A percentile compares a stretch with the other conserved stretches of the same genome.
phyloP scores from a whole-genome alignment of 2,797 vertebrate species.

The Oryzias sinensis region DNA sequence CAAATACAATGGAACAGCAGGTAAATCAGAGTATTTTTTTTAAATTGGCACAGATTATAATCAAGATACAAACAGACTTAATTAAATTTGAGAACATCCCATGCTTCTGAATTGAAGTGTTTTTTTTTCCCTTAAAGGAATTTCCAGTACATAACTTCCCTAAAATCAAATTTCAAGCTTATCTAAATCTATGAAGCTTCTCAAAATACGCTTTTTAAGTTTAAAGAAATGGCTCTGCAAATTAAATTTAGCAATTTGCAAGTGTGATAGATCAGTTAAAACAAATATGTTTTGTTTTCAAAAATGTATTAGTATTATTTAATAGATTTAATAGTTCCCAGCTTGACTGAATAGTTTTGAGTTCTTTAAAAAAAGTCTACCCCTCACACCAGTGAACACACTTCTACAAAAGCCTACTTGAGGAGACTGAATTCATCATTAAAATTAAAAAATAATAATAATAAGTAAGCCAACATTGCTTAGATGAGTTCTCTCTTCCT shows the following conservation, averaged over 20 bases:
- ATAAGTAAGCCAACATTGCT: slow-evolving; percentile 9
- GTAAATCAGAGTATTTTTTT: slow-evolving; percentile 22
- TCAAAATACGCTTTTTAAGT: slow-evolving; percentile 47
- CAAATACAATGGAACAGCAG: slow-evolving; percentile 14
- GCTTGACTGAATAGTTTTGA: slow-evolving; percentile 22
- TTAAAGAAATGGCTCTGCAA: slow-evolving; percentile 39
- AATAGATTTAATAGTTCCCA: too few species aligned
- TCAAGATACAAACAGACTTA: slow-evolving; percentile 41
- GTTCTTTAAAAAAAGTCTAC: slow-evolving; percentile 14
- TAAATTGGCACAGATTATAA: slow-evolving; percentile 26
- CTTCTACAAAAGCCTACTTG: slow-evolving; percentile 18
- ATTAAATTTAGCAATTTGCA: slow-evolving; percentile 50
- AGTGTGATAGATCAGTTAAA: slow-evolving; percentile 5
- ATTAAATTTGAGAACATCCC: slow-evolving; percentile 37
- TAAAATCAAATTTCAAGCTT: slow-evolving; percentile 47
- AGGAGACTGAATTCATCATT: slow-evolving; percentile 23
- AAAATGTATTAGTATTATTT: slow-evolving; percentile 32
- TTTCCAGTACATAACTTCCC: slow-evolving; percentile 52
- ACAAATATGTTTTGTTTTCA: slow-evolving; percentile 9
- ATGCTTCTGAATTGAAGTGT: slow-evolving; percentile 1
- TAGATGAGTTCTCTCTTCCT: neutral
- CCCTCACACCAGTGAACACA: slow-evolving; percentile 8
- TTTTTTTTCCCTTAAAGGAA: slow-evolving; percentile 34
- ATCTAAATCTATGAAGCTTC: slow-evolving; percentile 46
- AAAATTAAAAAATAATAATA: slow-evolving; percentile 1